Conservation (phyloP, 2,113 vertebrate genomes). For the Toxostoma redivivum region DNA sequence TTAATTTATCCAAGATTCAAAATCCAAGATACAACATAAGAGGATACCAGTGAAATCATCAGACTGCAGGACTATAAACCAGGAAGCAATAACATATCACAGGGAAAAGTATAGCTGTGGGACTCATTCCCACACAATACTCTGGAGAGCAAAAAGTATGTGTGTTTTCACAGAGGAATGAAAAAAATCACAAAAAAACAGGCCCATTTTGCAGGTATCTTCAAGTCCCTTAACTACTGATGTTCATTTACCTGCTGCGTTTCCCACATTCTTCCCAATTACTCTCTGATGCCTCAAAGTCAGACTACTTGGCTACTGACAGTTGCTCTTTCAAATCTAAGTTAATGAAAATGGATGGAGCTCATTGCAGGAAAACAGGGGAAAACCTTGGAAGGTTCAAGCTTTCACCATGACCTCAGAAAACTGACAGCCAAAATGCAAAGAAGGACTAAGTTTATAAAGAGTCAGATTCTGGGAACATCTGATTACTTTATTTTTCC, state of each 20-base stretch:
- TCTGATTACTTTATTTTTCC: neutral
- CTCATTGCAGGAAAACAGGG: neutral
- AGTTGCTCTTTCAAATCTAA: accelerated
- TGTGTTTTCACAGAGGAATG: neutral
- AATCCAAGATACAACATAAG: neutral
- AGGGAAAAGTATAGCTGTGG: neutral
- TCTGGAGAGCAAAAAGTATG: neutral
- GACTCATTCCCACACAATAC: neutral
- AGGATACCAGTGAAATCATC: neutral
- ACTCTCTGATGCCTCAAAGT: neutral
- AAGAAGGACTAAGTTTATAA: neutral
- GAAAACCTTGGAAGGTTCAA: neutral
- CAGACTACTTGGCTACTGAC: neutral
- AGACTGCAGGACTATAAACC: neutral
- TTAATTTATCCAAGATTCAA: neutral
- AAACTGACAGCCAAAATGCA: neutral
- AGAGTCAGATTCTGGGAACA: neutral
- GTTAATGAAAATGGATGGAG: neutral
- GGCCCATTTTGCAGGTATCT: neutral
- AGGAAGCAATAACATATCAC: neutral
- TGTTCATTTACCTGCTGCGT: neutral
- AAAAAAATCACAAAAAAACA: neutral
- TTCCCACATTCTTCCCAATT: neutral
- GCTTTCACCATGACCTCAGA: neutral
- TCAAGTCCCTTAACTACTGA: neutral